These are phyloP conservation scores for Exaiptasia diaphana DNA, from an alignment of 64 coral and sea anemone genomes.

Conservation along the genomic window DNA sequence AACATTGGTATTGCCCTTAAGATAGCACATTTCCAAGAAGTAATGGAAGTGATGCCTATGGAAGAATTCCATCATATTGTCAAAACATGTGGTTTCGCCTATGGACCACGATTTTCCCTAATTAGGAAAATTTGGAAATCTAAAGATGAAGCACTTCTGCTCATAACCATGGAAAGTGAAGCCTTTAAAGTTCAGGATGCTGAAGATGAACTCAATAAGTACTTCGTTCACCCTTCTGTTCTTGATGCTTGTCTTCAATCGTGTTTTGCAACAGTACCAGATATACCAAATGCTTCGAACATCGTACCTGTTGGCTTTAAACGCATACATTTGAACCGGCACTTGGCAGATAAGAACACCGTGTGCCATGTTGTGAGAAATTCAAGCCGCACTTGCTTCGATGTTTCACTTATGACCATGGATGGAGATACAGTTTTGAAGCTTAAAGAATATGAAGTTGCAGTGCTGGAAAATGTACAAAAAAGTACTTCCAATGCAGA, in stretches of 20 bases:
- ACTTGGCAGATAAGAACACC: not conserved
- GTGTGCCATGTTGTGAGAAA: slow-evolving; percentile 8
- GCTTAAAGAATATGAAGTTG: slow-evolving; percentile 4
- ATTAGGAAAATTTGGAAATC: slow-evolving; percentile 29
- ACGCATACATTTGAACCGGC: not conserved
- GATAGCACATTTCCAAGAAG: not conserved
- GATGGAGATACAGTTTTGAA: slow-evolving; percentile 1
- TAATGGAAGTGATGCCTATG: slow-evolving; percentile 20
- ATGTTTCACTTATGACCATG: slow-evolving; percentile 15
- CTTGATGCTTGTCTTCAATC: slow-evolving; percentile 71
- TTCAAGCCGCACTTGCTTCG: not conserved
- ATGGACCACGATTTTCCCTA: slow-evolving; percentile 31
- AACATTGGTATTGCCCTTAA: no score
- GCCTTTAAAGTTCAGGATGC: not conserved
- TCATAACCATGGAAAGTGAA: not conserved
- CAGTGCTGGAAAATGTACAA: slow-evolving; percentile 9
- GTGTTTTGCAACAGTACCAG: slow-evolving; percentile 4
- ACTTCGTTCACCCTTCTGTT: slow-evolving; percentile 52
- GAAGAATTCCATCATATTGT: slow-evolving; percentile 10
- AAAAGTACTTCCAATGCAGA: slow-evolving; percentile 4
- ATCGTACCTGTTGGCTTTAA: slow-evolving; percentile 29
- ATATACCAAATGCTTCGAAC: not conserved
- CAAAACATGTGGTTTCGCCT: slow-evolving; percentile 37
- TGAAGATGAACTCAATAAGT: not conserved
- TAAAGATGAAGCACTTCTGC: slow-evolving; percentile 4